Conservation (phyloP, 1,140 invertebrate genomes). For the Sipha flava region DNA sequence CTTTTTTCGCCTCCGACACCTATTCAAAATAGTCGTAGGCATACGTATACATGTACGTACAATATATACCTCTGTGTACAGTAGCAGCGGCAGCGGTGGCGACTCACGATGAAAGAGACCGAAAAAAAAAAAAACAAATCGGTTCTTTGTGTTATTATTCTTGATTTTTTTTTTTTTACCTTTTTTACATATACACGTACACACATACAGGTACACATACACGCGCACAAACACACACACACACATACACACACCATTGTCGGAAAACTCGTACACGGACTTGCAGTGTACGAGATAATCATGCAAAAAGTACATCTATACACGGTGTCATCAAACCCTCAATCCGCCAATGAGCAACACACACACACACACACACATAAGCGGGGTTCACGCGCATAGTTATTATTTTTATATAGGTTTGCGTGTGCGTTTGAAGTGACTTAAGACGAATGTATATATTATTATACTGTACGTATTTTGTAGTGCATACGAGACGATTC, state of each 20-base stretch:
- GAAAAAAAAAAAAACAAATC: slow-evolving; percentile 15
- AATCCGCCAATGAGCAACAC: not conserved
- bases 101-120: not conserved
- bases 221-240: not conserved
- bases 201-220: not conserved
- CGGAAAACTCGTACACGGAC: not conserved
- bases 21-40: slow-evolving; percentile 8
- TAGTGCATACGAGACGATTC: not conserved
- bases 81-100: not conserved
- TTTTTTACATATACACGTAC: not conserved
- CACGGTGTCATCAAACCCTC: slow-evolving; percentile 20
- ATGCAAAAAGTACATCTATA: slow-evolving; percentile 19
- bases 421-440: not conserved
- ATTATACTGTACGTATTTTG: not conserved
- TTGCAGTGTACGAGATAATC: not conserved
- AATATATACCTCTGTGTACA: not conserved
- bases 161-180: not conserved
- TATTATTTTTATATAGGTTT: not conserved
- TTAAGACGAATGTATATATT: not conserved
- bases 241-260: not conserved
- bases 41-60: not conserved
- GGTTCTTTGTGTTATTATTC: slow-evolving; percentile 29
- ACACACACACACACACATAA: no score
- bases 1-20: slow-evolving; percentile 18
- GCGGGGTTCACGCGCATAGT: no score